A percentile compares a stretch with the other conserved stretches of the same genome.
These are phyloP conservation scores for Crypturellus undulatus DNA, from an alignment of 2,113 vertebrate species.

Conservation along the genomic window DNA sequence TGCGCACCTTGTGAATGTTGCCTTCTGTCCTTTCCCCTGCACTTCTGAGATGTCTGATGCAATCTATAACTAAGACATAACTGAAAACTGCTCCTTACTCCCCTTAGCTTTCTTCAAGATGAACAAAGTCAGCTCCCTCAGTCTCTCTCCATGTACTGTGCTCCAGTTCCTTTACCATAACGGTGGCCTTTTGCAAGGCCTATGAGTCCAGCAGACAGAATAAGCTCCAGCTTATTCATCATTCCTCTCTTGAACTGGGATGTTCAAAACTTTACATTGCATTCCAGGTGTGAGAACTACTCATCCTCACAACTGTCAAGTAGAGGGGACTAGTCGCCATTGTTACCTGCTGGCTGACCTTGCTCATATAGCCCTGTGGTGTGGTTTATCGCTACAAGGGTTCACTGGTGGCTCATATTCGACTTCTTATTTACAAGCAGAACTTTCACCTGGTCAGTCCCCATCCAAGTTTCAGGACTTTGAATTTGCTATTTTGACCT, in stretches of 20 bases:
- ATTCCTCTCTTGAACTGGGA: background rate
- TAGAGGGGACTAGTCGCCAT: background rate
- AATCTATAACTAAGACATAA: rapidly evolving
- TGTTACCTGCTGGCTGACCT: background rate
- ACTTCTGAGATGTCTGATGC: background rate
- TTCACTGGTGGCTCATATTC: background rate
- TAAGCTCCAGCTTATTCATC: rapidly evolving
- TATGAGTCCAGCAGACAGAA: background rate
- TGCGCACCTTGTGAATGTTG: background rate
- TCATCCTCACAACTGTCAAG: background rate
- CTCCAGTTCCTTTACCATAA: background rate
- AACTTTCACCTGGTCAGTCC: background rate
- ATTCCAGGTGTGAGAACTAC: background rate
- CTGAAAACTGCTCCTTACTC: background rate
- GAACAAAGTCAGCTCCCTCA: background rate
- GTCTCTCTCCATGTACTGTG: background rate
- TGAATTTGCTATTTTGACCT: background rate
- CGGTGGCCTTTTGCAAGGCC: background rate
- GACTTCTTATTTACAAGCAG: background rate
- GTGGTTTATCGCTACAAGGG: background rate
- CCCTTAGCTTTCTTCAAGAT: background rate
- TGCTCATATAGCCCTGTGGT: background rate
- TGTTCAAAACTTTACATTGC: background rate
- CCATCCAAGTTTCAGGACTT: background rate
- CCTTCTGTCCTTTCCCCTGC: background rate